Base-by-base conservation (phyloP, 2,797 vertebrate species). In the Xyrichtys novacula region DNA sequence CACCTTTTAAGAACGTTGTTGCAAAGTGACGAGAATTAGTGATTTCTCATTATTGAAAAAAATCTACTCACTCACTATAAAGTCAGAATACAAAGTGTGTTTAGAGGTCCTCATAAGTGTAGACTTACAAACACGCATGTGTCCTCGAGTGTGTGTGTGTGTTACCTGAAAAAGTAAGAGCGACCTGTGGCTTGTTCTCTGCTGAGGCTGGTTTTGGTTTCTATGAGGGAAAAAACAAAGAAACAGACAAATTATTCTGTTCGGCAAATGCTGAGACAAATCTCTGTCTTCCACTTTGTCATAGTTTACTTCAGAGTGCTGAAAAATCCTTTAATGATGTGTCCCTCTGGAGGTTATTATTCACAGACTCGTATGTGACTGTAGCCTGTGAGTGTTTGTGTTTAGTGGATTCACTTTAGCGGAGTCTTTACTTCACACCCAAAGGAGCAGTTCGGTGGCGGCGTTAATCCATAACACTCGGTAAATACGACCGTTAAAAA, bases 111-210 rank as follows among this genome's bases (percentile, higher is more conserved):
- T 50, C 49, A 36, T 2, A 39, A 10, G n/a, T 50, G 16, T 16
- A n/a, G 31, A 0, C 15, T n/a, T n/a, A n/a, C n/a, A n/a, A n/a
- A n/a, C n/a, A n/a, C n/a, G n/a, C n/a, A n/a, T n/a, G n/a, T n/a
- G 19, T 0, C 25, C 17, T 25, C n/a, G 7, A 0, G 15, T 60
- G 20, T 52, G 40, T 60, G 19, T 62, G 20, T 57, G 58, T 40
- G 20, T 79, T 84, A 90, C 89, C 89, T 90, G 84, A 83, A 89
- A 72, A 91, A 91, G 73, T 76, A 87, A 3, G 76, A 68, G 69
- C 79, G 72, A 26, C 74, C 74, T 14, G 70, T 39, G 44, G 62
- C 59, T 40, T 57, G 81, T 43, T 77, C 81, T 70, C 79, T 68
- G 54, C 58, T 44, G 23, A 77, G 39, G 64, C 62, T 68, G 57